Percentiles rank a stretch among this genome's conserved stretches.
These are phyloP conservation scores for Aleiodes sp. DNA, from an alignment of 1,140 invertebrate species.

Conservation along the genomic window DNA sequence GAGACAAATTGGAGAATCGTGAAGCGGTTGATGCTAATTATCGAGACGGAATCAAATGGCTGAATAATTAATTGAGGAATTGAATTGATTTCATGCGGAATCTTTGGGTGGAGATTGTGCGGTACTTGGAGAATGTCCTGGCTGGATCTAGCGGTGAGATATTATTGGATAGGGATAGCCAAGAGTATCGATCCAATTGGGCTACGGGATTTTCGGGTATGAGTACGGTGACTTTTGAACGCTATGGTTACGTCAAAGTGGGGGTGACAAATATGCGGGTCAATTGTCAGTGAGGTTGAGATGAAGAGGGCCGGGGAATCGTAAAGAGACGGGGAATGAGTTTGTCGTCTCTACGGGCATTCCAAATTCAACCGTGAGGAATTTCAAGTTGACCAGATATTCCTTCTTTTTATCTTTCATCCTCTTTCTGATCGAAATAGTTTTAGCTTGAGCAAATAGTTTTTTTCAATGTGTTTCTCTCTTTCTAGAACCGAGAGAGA, in stretches of 20 bases:
- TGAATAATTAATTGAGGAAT: constrained; percentile 16
- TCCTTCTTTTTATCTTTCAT: not conserved
- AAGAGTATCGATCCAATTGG: not conserved
- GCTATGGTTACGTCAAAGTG: not conserved
- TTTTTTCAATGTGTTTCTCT: too few species aligned
- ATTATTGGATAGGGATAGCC: not conserved
- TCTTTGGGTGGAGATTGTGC: not conserved
- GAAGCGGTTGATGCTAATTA: too few species aligned
- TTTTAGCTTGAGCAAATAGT: too few species aligned
- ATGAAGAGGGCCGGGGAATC: not conserved
- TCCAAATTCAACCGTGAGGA: not conserved
- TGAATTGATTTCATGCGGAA: constrained; percentile 6
- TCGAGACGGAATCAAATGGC: not conserved
- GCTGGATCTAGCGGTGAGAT: not conserved
- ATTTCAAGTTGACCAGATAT: constrained; percentile 4
- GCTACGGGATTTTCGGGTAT: constrained; percentile 8
- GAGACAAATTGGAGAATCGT: too few species aligned
- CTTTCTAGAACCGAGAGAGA: too few species aligned
- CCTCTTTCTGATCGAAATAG: not conserved
- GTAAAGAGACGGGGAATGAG: constrained; percentile 12
- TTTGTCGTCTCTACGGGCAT: not conserved
- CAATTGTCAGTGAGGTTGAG: constrained; percentile 19
- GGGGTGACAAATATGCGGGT: constrained; percentile 33
- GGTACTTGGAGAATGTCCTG: not conserved
- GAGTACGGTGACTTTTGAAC: not conserved